Evolutionary conservation across 1,140 invertebrate genomes (phyloP), one percentile per base, ranked within the genome.

Genomic region (Monomorium pharaonis): DNA sequence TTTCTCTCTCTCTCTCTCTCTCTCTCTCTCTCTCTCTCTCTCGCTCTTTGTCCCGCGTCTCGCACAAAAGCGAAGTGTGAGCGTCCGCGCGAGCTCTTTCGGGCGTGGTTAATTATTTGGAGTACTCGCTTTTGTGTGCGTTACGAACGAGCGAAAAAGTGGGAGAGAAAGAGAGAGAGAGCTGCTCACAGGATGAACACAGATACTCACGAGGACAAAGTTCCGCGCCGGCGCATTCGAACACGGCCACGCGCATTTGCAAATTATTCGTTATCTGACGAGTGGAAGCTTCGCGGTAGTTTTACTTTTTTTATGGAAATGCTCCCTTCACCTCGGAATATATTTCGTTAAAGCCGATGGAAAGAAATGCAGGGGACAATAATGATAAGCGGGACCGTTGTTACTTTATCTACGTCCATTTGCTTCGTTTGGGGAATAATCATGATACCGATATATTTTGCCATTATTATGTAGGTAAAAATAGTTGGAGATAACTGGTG

Each of bases 51-150:
- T 65, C 65, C n/a, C 80, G 72, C 86, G 76, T 85, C 21, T 42
- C 54, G 54, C 63, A 86, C 81, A 88, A 90, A 88, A 86, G 88
- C 72, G 16, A 60, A 49, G 83, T n/a, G 14, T 7, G 27, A n/a
- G 42, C 9, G 83, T 44, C 24, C 16, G 44, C 47, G 27, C 65
- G 56, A 49, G 54, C 72, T 78, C 78, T 58, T 83, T 65, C 58
- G 47, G 77, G 72, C 84, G 74, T 69, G 54, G 42, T 84, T 90
- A 90, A 90, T 90, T 90, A 90, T 90, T 89, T 65, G 86, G 84
- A 90, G 89, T 90, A 67, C 56, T 56, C 72, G 76, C 89, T 90
- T 90, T 90, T 86, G 87, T 47, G 77, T 42, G 49, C 44, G 75
- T 33, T 37, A 65, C 54, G 33, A 74, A 85, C 76, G 30, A 44